These are phyloP conservation scores for Panthera tigris DNA, from an alignment of 2,113 vertebrate genomes.

Conservation along the genomic window DNA sequence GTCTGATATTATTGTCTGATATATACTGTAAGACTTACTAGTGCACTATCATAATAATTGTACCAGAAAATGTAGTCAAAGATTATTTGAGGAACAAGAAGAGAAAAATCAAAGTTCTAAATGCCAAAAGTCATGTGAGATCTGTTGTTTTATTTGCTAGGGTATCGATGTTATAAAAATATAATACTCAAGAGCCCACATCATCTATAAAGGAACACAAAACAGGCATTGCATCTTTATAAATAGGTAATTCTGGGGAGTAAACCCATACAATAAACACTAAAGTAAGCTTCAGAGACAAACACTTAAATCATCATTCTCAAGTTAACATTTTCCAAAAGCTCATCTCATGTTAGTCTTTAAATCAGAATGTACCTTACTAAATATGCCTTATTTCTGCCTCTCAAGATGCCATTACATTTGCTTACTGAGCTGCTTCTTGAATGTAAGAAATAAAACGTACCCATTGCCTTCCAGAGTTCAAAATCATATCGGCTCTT, in stretches of 20 bases:
- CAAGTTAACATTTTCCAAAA: conserved; percentile 34
- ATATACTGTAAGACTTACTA: neutral
- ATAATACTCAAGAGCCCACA: neutral
- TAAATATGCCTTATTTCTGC: neutral
- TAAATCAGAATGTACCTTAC: neutral
- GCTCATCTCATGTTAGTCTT: neutral
- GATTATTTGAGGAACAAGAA: neutral
- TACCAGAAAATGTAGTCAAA: neutral
- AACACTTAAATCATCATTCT: conserved; percentile 48
- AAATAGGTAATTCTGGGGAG: conserved; percentile 3
- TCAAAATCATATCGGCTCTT: neutral
- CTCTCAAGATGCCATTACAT: neutral
- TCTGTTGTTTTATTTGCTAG: neutral
- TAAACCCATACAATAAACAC: neutral
- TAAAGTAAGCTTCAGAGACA: conserved; percentile 7
- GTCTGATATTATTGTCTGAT: neutral
- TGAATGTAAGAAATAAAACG: conserved; percentile 46
- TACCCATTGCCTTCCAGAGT: neutral
- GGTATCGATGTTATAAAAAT: neutral
- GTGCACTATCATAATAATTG: neutral
- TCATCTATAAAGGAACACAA: neutral
- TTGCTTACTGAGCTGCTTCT: conserved; percentile 1
- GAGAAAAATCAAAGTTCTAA: neutral
- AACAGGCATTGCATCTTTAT: neutral
- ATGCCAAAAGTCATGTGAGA: neutral